Base-by-base conservation (phyloP, 2,797 vertebrate genomes). In the Chelon auratus region DNA sequence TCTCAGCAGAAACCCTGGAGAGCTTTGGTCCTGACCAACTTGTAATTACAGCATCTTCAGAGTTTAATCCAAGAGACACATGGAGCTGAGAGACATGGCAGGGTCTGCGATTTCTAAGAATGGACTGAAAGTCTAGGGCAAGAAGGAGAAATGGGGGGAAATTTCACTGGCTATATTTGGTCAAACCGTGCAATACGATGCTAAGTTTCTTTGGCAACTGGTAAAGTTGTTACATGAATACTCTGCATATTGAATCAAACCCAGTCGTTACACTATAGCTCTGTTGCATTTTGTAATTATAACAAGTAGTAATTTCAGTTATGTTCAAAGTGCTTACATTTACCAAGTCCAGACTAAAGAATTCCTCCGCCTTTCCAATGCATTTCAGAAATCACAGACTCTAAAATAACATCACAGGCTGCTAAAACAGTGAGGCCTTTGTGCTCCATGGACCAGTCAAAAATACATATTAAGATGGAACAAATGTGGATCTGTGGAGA, bases 1-100 rank as follows among this genome's bases (percentile, higher is more conserved):
- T 69, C 88, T 91, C 86, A 91, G 89, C 87, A 93, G 84, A 94
- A 92, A 92, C 79, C 83, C 86, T 54, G 52, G 78, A 91, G 89
- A 93, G 90, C 91, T 92, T 87, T 84, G 72, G 83, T 91, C 81
- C 79, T 78, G 69, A 91, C 92, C 91, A 93, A 91, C 90, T 68
- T 91, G 83, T 93, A 94, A 95, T 95, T 95, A 94, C 87, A 92
- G 90, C 91, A 93, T 94, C 92, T 94, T 93, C 84, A 92, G 87
- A 80, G 74, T 88, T 87, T 73, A 80, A 80, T 92, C 90, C 90
- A 94, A 90, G 63, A 91, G 70, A 92, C 82, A 88, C 83, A 83
- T 61, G n/a, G 66, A 81, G 72, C 65, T 43, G 20, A 65, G 72
- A 88, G 84, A 88, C 81, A 78, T 75, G 74, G 78, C 78, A 79